These are phyloP conservation scores for Macropodus opercularis DNA, from an alignment of 2,797 vertebrate species.

Conservation along the genomic window DNA sequence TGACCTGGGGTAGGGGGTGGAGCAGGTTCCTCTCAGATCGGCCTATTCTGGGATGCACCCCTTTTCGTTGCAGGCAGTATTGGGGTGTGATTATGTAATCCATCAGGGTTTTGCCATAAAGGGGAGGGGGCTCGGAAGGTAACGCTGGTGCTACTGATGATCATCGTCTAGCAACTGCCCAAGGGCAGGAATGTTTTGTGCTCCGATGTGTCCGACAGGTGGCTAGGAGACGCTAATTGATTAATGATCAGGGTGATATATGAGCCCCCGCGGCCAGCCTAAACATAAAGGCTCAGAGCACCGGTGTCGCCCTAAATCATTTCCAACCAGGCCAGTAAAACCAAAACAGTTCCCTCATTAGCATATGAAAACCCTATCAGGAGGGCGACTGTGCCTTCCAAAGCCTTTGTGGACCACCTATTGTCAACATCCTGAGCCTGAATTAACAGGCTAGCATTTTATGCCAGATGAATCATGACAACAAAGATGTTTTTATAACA, in stretches of 20 bases:
- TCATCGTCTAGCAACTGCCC: conserved; percentile 78
- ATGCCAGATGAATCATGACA: conserved; percentile 75
- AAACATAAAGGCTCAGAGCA: conserved; percentile 75
- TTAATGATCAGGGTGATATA: conserved; percentile 84
- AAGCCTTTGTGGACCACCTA: conserved; percentile 62
- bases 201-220: conserved; percentile 79
- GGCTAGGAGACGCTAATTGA: conserved; percentile 84
- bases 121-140: conserved; percentile 45
- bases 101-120: conserved; percentile 69
- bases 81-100: conserved; percentile 77
- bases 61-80: conserved; percentile 46
- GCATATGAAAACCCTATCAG: conserved; percentile 77
- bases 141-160: conserved; percentile 61
- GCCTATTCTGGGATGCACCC: conserved; percentile 27
- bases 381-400: conserved; percentile 56
- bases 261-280: conserved; percentile 67
- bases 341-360: conserved; percentile 77
- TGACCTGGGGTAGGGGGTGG: conserved; percentile 17
- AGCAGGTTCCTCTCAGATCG: conserved; percentile 40
- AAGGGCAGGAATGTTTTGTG: conserved; percentile 78
- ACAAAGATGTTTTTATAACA: conserved; percentile 77
- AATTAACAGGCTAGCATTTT: conserved; percentile 71
- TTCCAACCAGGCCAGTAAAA: conserved; percentile 83
- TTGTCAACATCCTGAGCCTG: conserved; percentile 69
- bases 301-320: conserved; percentile 82